Evolutionary conservation across 2,888 invertebrate genomes (phyloP).

Genomic region (Teleiodes luculella): DNA sequence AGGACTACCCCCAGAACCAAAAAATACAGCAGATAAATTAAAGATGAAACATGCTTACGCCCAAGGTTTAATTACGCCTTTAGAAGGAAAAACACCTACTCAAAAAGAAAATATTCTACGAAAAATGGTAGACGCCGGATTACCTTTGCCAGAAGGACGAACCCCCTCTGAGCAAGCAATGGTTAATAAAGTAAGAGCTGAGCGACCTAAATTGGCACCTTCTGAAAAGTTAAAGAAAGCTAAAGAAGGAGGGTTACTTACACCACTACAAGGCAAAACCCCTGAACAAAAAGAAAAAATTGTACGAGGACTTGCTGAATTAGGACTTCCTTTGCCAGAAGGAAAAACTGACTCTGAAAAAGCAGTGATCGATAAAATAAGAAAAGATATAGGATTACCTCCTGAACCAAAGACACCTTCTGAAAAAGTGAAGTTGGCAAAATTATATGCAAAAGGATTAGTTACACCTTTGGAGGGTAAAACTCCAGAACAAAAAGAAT

Average conservation of each 20-base stretch:
- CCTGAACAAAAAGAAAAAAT: constrained; percentile 22
- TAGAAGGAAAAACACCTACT: constrained; percentile 32
- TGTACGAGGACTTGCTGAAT: constrained; percentile 26
- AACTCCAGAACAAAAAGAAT: neutral
- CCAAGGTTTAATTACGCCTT: constrained; percentile 24
- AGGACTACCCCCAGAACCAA: constrained; percentile 27
- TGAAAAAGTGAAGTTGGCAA: no score
- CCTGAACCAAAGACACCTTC: no score
- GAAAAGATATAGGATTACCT: no score
- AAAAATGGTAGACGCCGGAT: constrained; percentile 26
- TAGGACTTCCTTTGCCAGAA: constrained; percentile 29
- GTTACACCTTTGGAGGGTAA: no score
- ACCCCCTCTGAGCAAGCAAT: constrained; percentile 33
- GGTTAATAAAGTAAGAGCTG: constrained; percentile 31
- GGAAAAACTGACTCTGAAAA: constrained; percentile 31
- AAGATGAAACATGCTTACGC: constrained; percentile 24
- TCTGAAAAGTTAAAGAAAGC: constrained; percentile 7
- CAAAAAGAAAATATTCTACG: constrained; percentile 33
- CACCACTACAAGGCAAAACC: constrained; percentile 22
- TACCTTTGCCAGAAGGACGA: constrained; percentile 34
- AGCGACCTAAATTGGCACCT: constrained; percentile 22
- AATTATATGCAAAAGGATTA: no score
- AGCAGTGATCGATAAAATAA: no score
- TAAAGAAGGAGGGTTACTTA: constrained; percentile 14
- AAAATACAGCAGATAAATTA: constrained; percentile 1